phyloP scores from a whole-genome alignment of 2,113 vertebrate genomes.

The Xyrauchen texanus region DNA sequence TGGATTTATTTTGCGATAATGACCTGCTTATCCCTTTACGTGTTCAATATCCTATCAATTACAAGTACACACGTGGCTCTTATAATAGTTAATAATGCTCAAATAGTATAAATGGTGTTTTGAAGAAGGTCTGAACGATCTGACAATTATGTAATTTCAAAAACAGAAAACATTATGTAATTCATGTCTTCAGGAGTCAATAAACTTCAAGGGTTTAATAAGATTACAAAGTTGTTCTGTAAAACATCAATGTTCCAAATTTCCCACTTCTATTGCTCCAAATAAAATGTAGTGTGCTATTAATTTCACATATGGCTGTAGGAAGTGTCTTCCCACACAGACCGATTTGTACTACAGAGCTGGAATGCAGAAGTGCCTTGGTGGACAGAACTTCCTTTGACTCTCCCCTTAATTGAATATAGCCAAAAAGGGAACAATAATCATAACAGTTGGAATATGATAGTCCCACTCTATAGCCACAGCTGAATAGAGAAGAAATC shows the following conservation, averaged over 20 bases:
- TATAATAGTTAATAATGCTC: neutral
- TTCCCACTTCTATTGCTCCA: constrained; percentile 52
- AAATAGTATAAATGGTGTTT: neutral
- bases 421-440: constrained; percentile 64
- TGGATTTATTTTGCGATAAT: too few species aligned
- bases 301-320: constrained; percentile 49
- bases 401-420: constrained; percentile 44
- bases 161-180: neutral
- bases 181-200: constrained; percentile 27
- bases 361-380: constrained; percentile 60
- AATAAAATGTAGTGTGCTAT: constrained; percentile 64
- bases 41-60: too few species aligned
- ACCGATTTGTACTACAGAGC: constrained; percentile 54
- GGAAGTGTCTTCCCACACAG: constrained; percentile 58
- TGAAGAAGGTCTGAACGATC: constrained; percentile 1
- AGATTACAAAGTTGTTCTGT: constrained; percentile 21
- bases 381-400: constrained; percentile 67
- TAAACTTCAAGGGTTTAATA: constrained; percentile 33
- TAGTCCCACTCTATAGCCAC: constrained; percentile 63
- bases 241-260: neutral
- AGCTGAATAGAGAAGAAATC: constrained; percentile 65
- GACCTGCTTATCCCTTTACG: too few species aligned
- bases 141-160: constrained; percentile 24
- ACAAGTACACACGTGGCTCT: neutral
- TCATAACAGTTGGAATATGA: constrained; percentile 72